These are phyloP conservation scores for Thecocarcelia acutangulata DNA, from an alignment of 2,888 invertebrate species.

Conservation along the genomic window DNA sequence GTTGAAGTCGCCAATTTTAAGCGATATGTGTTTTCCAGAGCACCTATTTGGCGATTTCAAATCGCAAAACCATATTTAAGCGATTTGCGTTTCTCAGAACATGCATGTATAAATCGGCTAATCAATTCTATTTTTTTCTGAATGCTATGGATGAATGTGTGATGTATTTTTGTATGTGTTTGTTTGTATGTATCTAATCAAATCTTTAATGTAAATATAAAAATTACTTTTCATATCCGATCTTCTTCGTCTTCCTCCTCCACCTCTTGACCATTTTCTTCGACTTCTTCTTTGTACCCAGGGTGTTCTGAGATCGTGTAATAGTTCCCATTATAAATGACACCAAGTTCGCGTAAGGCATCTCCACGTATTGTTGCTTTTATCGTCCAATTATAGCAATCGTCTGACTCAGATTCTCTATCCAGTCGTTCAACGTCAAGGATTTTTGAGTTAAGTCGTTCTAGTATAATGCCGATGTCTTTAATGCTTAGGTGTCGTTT, in stretches of 20 bases:
- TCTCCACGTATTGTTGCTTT: slow-evolving; percentile 96
- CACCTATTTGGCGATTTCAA: too few species aligned
- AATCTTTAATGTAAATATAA: slow-evolving; percentile 8
- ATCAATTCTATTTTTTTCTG: too few species aligned
- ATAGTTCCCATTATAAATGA: slow-evolving; percentile 97
- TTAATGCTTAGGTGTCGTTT: slow-evolving; percentile 95
- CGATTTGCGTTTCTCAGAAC: too few species aligned
- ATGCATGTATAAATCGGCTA: too few species aligned
- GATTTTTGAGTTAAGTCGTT: slow-evolving; percentile 95
- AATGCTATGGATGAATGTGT: not conserved
- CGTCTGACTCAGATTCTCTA: slow-evolving; percentile 95
- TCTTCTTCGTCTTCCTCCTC: slow-evolving; percentile 88
- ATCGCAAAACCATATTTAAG: too few species aligned
- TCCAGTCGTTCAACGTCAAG: slow-evolving; percentile 95
- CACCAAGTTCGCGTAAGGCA: slow-evolving; percentile 93
- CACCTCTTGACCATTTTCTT: slow-evolving; percentile 91
- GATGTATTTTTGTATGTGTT: too few species aligned
- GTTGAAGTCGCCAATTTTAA: too few species aligned
- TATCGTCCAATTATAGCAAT: slow-evolving; percentile 98
- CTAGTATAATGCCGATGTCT: slow-evolving; percentile 96
- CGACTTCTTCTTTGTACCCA: slow-evolving; percentile 94
- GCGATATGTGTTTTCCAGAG: too few species aligned
- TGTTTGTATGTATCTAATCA: not conserved
- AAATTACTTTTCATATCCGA: slow-evolving; percentile 74
- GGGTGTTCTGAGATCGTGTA: slow-evolving; percentile 97